phyloP scores from a whole-genome alignment of 2,888 invertebrate species.

The Hypercompe scribonia region DNA sequence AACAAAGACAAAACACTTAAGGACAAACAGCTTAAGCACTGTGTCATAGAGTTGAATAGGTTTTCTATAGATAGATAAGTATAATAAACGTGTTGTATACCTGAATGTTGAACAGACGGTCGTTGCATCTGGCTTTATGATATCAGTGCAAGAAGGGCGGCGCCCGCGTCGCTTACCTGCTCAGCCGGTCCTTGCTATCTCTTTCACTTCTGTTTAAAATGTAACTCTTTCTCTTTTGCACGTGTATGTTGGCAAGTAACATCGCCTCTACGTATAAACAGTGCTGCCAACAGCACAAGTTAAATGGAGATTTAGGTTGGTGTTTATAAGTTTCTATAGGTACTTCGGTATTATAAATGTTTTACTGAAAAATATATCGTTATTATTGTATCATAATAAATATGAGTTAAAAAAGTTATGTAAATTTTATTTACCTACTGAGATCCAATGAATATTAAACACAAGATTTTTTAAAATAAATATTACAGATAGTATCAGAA shows the following conservation, averaged over 20 bases:
- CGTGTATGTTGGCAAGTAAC: constrained; percentile 61
- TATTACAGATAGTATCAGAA: not conserved
- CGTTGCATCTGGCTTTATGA: constrained; percentile 71
- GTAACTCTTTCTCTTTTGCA: constrained; percentile 47
- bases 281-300: constrained; percentile 51
- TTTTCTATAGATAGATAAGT: constrained; percentile 4
- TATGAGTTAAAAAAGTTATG: not conserved
- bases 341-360: constrained; percentile 8
- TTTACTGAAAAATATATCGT: not conserved
- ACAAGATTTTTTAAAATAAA: not conserved
- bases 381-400: not conserved
- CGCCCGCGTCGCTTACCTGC: constrained; percentile 66
- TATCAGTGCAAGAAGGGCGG: constrained; percentile 63
- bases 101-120: constrained; percentile 55
- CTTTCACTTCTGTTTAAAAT: constrained; percentile 48
- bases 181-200: constrained; percentile 67
- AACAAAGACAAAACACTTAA: not conserved
- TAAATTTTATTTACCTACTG: not conserved
- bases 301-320: constrained; percentile 50
- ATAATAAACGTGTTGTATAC: constrained; percentile 37
- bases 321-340: constrained; percentile 39
- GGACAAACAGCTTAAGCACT: not conserved
- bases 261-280: constrained; percentile 53
- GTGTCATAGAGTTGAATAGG: not conserved
- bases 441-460: not conserved